Evolutionary conservation across 2,113 vertebrate genomes (phyloP).

Genomic region (Chionodraco myersi): DNA sequence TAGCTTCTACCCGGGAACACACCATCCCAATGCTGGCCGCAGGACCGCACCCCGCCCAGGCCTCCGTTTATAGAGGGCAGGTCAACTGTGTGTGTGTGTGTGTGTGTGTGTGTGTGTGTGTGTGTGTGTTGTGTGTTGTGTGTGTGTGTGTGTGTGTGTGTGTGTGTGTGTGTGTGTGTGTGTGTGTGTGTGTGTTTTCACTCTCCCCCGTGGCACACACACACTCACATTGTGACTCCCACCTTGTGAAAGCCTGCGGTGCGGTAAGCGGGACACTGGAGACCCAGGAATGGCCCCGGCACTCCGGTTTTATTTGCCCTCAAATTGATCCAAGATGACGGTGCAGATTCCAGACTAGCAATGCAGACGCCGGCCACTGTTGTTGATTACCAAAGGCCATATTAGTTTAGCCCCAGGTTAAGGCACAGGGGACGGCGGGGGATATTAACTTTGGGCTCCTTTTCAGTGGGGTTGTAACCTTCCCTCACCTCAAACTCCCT

Average conservation of each 20-base stretch:
- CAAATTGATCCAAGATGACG: constrained; percentile 78
- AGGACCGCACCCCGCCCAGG: constrained; percentile 61
- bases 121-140: no score
- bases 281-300: constrained; percentile 63
- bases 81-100: constrained; percentile 27
- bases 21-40: constrained; percentile 44
- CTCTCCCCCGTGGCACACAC: constrained; percentile 36
- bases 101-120: no score
- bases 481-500: constrained; percentile 44
- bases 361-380: constrained; percentile 71
- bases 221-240: constrained; percentile 48
- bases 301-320: constrained; percentile 68
- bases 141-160: background rate
- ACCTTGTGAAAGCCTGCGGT: constrained; percentile 75
- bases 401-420: constrained; percentile 77
- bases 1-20: constrained; percentile 34
- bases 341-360: constrained; percentile 64
- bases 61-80: constrained; percentile 68
- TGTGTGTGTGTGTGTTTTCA: constrained; percentile 5
- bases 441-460: constrained; percentile 79
- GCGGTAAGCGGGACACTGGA: constrained; percentile 49
- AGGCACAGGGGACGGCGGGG: constrained; percentile 57
- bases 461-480: constrained; percentile 76
- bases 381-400: constrained; percentile 74
- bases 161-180: background rate